Evolutionary conservation across 2,888 invertebrate species (phyloP).

Genomic region (Megamerina dolium): DNA sequence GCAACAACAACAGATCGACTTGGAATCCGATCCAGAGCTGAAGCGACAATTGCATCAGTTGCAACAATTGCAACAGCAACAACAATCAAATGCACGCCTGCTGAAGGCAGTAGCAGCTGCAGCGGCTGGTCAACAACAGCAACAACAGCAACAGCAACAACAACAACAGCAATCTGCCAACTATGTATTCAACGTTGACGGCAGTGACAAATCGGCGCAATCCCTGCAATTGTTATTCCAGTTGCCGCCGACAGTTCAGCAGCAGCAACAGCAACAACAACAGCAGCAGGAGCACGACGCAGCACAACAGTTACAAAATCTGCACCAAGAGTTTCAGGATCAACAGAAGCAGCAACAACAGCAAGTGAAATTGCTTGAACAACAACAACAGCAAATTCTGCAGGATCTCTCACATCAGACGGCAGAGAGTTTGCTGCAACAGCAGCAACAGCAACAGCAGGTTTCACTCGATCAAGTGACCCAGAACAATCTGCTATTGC

Average conservation of each 20-base stretch:
- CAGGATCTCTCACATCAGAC: slow-evolving; percentile 28
- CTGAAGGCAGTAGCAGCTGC: slow-evolving; percentile 41
- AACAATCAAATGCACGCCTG: slow-evolving; percentile 41
- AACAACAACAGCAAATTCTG: slow-evolving; percentile 26
- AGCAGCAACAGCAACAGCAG: slow-evolving; percentile 32
- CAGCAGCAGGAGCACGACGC: slow-evolving; percentile 31
- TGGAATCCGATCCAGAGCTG: slow-evolving; percentile 38
- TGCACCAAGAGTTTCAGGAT: slow-evolving; percentile 28
- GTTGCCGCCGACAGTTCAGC: slow-evolving; percentile 39
- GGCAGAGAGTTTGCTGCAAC: slow-evolving; percentile 32
- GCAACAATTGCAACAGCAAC: slow-evolving; percentile 36
- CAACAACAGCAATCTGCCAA: slow-evolving; percentile 42
- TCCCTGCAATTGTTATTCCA: slow-evolving; percentile 48
- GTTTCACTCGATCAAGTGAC: slow-evolving; percentile 42
- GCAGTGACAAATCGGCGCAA: slow-evolving; percentile 44
- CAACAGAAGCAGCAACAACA: slow-evolving; percentile 31
- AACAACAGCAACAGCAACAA: slow-evolving; percentile 19
- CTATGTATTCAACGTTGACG: slow-evolving; percentile 49
- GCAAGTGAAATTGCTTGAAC: slow-evolving; percentile 31
- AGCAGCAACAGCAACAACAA: too few species aligned
- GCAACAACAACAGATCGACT: slow-evolving; percentile 33
- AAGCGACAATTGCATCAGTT: slow-evolving; percentile 36
- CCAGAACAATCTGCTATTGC: slow-evolving; percentile 41
- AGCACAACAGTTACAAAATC: slow-evolving; percentile 31
- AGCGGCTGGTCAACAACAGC: slow-evolving; percentile 33